Base-by-base conservation (phyloP, 2,113 vertebrate genomes). In the Ciconia stormi region DNA sequence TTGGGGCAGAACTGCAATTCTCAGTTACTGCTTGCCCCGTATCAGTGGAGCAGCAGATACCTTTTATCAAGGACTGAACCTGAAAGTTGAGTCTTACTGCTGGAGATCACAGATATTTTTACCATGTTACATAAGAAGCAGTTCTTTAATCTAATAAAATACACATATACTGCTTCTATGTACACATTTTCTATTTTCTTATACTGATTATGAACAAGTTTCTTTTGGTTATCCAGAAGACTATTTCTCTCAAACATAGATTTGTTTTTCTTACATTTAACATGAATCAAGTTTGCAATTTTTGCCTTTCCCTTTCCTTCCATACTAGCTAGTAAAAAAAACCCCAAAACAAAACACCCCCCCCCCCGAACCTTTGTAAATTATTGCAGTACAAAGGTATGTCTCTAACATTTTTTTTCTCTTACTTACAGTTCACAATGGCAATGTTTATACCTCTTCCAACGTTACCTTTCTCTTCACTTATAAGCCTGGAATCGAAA, bases 391-490 rank as follows among this genome's bases (percentile, higher is more conserved):
- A 70, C 29, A 61, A 47, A 91, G 38, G 2, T 46, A 26, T 10
- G 30, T 55, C 2, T 76, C 30, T 56, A 49, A 56, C 6, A 20
- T 16, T 53, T 82, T 70, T 70, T 70, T 82, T 46, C 34, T 92
- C 14, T 42, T 89, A 98, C 98, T 98, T 89, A 98, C 98, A 98
- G 52, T 98, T 83, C 73, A 99, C 97, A 65, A 95, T 22, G 69
- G 97, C 98, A 74, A 98, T 96, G 50, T 98, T 98, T 82, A 98
- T 98, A 44, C 98, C 98, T 96, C 97, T 97, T 76, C 66, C 93
- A 52, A n/a, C 88, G 40, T 96, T 95, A 50, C 67, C 63, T 30
- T 82, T 94, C 84, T 36, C n/a, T 86, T 95, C 76, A 27, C 91
- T 97, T 32, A 98, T 32, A 36, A 98, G 92, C 70, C 98, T 99